phyloP scores from a whole-genome alignment of 2,113 vertebrate species.

The Cariama cristata region DNA sequence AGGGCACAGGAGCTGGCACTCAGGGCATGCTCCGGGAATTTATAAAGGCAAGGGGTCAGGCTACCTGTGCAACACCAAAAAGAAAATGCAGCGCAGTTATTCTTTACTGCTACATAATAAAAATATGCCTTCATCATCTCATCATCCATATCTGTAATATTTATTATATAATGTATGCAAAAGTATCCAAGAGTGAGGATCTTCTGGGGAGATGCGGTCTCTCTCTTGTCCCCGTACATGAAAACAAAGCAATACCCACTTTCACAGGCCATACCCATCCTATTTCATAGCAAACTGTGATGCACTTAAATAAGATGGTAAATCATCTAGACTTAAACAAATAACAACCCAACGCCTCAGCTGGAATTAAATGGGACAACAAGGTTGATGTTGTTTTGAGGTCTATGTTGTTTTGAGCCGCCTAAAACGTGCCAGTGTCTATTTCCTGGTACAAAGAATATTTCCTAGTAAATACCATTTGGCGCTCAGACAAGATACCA shows the following conservation, averaged over 20 bases:
- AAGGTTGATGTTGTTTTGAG: neutral
- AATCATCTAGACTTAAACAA: neutral
- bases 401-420: neutral
- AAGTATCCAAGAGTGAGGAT: neutral
- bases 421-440: neutral
- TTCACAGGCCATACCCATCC: neutral
- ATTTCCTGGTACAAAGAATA: neutral
- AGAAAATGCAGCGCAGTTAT: neutral
- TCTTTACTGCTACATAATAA: neutral
- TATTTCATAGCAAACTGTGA: neutral
- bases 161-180: rapidly evolving
- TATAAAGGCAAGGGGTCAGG: slow-evolving; percentile 93
- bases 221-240: neutral
- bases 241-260: neutral
- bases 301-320: neutral
- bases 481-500: neutral
- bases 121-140: neutral
- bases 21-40: slow-evolving; percentile 91
- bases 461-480: neutral
- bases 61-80: slow-evolving; percentile 77
- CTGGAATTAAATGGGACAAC: neutral
- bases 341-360: neutral
- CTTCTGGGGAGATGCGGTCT: rapidly evolving
- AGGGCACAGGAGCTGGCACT: slow-evolving; percentile 84
- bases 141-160: no score